phyloP scores from a whole-genome alignment of 1,140 invertebrate species.

The Cataglyphis hispanica region DNA sequence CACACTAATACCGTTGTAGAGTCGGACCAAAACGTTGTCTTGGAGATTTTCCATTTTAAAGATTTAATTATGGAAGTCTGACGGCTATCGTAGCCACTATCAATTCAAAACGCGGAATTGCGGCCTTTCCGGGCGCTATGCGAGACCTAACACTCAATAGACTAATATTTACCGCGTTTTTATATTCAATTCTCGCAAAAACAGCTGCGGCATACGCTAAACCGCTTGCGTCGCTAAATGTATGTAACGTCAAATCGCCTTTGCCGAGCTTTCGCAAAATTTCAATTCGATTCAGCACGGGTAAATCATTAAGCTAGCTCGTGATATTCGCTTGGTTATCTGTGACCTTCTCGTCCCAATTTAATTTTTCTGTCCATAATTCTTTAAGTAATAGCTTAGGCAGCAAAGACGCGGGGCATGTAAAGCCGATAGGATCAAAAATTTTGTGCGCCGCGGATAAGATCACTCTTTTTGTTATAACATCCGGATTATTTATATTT shows the following conservation, averaged over 20 bases:
- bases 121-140: neutral
- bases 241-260: neutral
- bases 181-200: neutral
- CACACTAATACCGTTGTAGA: constrained; percentile 55
- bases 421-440: neutral
- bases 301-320: neutral
- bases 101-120: constrained; percentile 65
- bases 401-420: neutral
- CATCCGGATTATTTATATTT: constrained; percentile 80
- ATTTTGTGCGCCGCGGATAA: neutral
- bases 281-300: neutral
- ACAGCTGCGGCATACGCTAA: neutral
- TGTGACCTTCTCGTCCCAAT: neutral
- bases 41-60: constrained; percentile 26
- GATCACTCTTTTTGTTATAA: constrained; percentile 79
- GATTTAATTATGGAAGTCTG: constrained; percentile 4
- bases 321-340: neutral
- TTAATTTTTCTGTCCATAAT: neutral
- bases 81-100: constrained; percentile 59
- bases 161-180: neutral
- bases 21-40: constrained; percentile 54
- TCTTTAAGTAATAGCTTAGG: neutral
- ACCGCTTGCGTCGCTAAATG: neutral
- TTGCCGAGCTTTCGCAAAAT: neutral
- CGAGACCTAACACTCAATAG: neutral